Base-by-base conservation (phyloP, 2,113 vertebrate species). In the Formicarius rufipectus region DNA sequence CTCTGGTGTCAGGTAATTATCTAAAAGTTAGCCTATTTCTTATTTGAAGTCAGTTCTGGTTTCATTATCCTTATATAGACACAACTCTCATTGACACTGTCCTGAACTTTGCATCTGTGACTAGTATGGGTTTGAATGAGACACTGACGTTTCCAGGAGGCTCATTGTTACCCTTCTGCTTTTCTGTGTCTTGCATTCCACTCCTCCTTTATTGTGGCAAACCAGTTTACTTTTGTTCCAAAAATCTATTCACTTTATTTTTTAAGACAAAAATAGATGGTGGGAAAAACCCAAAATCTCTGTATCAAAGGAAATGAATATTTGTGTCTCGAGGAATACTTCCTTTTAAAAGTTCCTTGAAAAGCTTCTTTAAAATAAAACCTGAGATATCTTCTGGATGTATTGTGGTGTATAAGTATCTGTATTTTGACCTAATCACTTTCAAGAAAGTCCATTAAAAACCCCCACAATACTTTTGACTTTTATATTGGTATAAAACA, bases 341-440 rank as follows among this genome's bases (percentile, higher is more conserved):
- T 93, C 0, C 31, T 74, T 96, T 81, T 55, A 39, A 31, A 87
- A 87, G 19, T 82, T 50, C 27, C 45, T 62, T 85, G 50, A 90
- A 96, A 90, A 89, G 58, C 47, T 42, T 22, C 44, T 92, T 37
- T 91, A 87, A 93, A 97, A 94, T 50, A 92, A 94, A 90, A 93
- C 30, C 42, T 45, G 81, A 93, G 82, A 72, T 71, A 22, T 9
- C 40, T 67, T 85, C 25, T 90, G 0, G 1, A 25, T 74, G 45
- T 52, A 39, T 44, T 92, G 20, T 7, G 7, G 25, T 68, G 2
- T 68, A 85, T 69, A 76, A 91, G 64, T 66, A 63, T 39, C 23
- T 87, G 20, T 73, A 39, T 91, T 95, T 94, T 85, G 49, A 72
- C 30, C 23, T 58, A 71, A 15, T 84, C 25, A 82, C 23, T 96